phyloP scores from a whole-genome alignment of 2,888 invertebrate species.

The Allygus modestus region DNA sequence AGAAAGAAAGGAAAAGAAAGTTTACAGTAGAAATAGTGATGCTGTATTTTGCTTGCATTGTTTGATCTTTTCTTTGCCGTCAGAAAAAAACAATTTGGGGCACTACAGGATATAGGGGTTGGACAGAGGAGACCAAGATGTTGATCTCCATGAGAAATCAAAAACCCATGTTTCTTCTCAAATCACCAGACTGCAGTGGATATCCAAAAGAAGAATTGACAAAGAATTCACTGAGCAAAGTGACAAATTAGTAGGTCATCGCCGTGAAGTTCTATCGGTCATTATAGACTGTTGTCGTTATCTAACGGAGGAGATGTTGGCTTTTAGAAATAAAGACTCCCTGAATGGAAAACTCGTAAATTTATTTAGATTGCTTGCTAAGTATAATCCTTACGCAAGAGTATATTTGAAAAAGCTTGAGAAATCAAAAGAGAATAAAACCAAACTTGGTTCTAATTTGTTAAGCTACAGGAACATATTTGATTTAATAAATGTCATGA shows the following conservation, averaged over 20 bases:
- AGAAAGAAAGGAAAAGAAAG: no score
- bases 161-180: constrained; percentile 9
- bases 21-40: constrained; percentile 2
- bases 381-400: constrained; percentile 25
- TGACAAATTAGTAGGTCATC: constrained; percentile 6
- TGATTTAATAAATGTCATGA: constrained; percentile 1
- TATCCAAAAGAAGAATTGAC: constrained; percentile 1
- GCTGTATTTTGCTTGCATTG: constrained; percentile 29
- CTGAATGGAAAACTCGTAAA: neutral
- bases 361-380: constrained; percentile 20
- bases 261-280: neutral
- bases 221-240: neutral
- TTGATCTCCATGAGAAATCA: constrained; percentile 14
- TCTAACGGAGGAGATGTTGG: constrained; percentile 6
- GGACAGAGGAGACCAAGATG: constrained; percentile 5
- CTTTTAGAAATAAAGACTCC: constrained; percentile 18
- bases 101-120: constrained; percentile 1
- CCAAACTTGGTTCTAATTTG: neutral
- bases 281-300: constrained; percentile 36
- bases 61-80: neutral
- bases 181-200: neutral
- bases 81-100: constrained; percentile 3
- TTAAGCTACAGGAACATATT: neutral
- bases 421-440: neutral
- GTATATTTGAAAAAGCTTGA: neutral